Conservation (phyloP, 2,113 vertebrate species). For the Setophaga coronata region DNA sequence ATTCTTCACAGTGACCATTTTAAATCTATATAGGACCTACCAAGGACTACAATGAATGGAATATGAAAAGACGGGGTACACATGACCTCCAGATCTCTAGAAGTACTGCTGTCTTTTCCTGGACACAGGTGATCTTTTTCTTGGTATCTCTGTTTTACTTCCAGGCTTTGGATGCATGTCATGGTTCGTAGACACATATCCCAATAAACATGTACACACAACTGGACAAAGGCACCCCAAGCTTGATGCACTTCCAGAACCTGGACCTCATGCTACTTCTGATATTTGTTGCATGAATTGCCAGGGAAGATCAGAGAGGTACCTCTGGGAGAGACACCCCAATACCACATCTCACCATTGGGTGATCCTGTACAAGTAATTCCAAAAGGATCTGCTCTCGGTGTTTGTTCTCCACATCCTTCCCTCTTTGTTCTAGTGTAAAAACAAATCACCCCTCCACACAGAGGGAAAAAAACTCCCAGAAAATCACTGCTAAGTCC, state of each 20-base stretch:
- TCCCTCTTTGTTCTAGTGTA: neutral
- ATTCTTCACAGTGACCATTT: neutral
- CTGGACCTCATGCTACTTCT: neutral
- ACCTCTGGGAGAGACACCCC: neutral
- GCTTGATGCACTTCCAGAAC: neutral
- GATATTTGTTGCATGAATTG: neutral
- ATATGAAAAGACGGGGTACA: neutral
- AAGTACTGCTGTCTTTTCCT: neutral
- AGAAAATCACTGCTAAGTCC: neutral
- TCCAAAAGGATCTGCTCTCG: neutral
- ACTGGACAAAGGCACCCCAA: neutral
- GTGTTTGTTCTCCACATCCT: neutral
- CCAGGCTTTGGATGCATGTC: neutral
- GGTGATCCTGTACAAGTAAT: neutral
- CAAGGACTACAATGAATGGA: fast-evolving
- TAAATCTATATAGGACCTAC: neutral
- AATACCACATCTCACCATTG: neutral
- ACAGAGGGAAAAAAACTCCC: neutral
- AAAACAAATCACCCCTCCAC: neutral
- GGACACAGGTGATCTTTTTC: neutral
- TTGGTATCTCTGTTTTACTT: neutral
- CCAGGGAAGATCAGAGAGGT: neutral
- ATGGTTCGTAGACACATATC: neutral
- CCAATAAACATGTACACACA: neutral
- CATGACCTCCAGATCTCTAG: neutral